Evolutionary conservation across 2,113 vertebrate genomes (phyloP), one percentile per base, ranked within the genome.

Genomic region (Synchiropus splendidus): DNA sequence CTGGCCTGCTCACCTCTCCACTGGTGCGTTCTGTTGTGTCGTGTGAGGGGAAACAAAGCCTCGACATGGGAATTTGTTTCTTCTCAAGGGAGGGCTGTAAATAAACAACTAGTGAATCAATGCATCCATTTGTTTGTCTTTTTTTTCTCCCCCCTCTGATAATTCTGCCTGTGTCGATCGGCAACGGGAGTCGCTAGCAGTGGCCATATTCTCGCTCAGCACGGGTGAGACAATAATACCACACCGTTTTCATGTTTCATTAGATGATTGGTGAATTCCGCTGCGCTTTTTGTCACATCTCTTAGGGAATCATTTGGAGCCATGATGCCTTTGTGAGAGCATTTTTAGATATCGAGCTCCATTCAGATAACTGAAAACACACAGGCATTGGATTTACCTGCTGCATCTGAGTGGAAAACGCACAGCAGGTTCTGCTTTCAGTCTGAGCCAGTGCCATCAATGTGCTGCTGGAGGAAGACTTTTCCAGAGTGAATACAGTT

Each of bases 41-140:
- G 58, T 48, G 70, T 75, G 78, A 70, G 58, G 60, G 64, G 68
- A 79, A 77, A 82, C 80, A 78, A 75, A 81, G 70, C 64, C 67
- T 52, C 69, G 65, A 74, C 69, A 57, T 70, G 72, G 73, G 72
- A 83, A 80, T 83, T 70, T 65, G 69, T 79, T 71, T 82, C 63
- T 65, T 61, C 75, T 80, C 75, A 50, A 16, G 55, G 68, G 66
- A 77, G 74, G 52, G 61, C 59, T 70, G 71, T 77, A 81, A 83
- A 85, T 82, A 84, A 85, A 83, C 79, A 75, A 75, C 54, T 57
- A 58, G 64, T 66, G 70, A 84, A 83, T 85, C 80, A 83, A 76
- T 75, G 74, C 65, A 58, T 72, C 65, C 75, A 64, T 81, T 83
- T 83, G 72, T 77, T 27, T 72, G 66, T 53, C 66, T 58, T 70